Base-by-base conservation (phyloP, 2,888 invertebrate species). In the Saturnia pavonia region DNA sequence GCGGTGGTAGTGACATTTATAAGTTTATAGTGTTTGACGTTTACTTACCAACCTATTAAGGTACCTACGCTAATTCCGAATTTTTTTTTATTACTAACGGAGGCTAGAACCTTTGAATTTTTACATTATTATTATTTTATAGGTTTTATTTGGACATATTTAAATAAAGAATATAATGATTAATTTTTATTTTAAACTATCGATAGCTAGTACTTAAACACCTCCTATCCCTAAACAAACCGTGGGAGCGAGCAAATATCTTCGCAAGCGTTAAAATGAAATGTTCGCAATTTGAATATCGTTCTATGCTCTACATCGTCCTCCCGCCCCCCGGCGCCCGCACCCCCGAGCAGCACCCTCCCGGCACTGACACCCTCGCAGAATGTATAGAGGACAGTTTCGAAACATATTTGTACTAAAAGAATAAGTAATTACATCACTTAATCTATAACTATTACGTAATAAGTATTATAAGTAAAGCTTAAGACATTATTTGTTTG, bases 231-330 rank as follows among this genome's bases (percentile, higher is more conserved):
- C 87, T 86, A 84, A 16, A n/a, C 0, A 19, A 63, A 87, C 87
- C 92, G 92, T 91, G 91, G 91, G 92, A 92, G 91, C 90, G 87
- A 82, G 88, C 85, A 76, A 92, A 92, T 93, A 92, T 92, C 93
- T 92, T 92, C 88, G 91, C 91, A 92, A 93, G 92, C 93, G 93
- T 92, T 93, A 93, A 93, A 94, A 93, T 93, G 93, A 94, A 94
- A 94, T 94, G 94, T 93, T 93, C 93, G 92, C 92, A 89, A 93
- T 93, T 94, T 94, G 93, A 93, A 94, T 94, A 93, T 89, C 89
- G 85, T 86, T 84, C 84, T 83, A 79, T 76, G 81, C 78, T 75
- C 78, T 74, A 74, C 78, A 71, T 74, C 73, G 73, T 72, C 75
- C 72, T 72, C 69, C 73, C 72, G 68, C 34, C 60, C 69, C 69